phyloP scores from a whole-genome alignment of 2,888 invertebrate species.

The Euspilapteryx auroguttella region DNA sequence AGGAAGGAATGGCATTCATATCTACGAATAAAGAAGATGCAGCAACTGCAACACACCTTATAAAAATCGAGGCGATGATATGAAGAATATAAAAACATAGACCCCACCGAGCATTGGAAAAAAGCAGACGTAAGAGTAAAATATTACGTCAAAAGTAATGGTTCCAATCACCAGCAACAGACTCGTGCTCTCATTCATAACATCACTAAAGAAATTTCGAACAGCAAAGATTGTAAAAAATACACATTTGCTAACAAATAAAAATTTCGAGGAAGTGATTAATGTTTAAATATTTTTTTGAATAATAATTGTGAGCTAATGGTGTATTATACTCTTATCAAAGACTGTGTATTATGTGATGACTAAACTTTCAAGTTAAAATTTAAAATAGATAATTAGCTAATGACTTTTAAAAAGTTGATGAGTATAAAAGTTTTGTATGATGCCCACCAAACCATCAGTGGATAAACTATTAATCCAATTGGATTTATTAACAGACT shows the following conservation, averaged over 20 bases:
- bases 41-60: slow-evolving; percentile 5
- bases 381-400: too few relatives aligned
- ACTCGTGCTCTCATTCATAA: slow-evolving; percentile 1
- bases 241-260: too few relatives aligned
- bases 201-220: slow-evolving; percentile 2
- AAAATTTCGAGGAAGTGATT: too few relatives aligned
- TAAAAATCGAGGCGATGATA: slow-evolving; percentile 5
- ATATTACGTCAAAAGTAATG: slow-evolving; percentile 1
- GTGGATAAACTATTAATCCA: too few relatives aligned
- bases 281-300: too few relatives aligned
- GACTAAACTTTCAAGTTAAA: too few relatives aligned
- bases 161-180: not conserved
- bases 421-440: too few relatives aligned
- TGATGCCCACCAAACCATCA: too few relatives aligned
- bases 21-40: slow-evolving; percentile 4
- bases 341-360: too few relatives aligned
- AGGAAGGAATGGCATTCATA: slow-evolving; percentile 1
- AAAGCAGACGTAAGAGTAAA: slow-evolving; percentile 3
- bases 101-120: slow-evolving; percentile 5
- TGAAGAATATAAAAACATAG: slow-evolving; percentile 4
- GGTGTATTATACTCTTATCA: too few relatives aligned
- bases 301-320: too few relatives aligned
- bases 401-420: too few relatives aligned
- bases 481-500: slow-evolving; percentile 10
- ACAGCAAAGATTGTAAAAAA: not conserved